Conservation (phyloP, 2,888 invertebrate genomes). For the Drosophila limbata region DNA sequence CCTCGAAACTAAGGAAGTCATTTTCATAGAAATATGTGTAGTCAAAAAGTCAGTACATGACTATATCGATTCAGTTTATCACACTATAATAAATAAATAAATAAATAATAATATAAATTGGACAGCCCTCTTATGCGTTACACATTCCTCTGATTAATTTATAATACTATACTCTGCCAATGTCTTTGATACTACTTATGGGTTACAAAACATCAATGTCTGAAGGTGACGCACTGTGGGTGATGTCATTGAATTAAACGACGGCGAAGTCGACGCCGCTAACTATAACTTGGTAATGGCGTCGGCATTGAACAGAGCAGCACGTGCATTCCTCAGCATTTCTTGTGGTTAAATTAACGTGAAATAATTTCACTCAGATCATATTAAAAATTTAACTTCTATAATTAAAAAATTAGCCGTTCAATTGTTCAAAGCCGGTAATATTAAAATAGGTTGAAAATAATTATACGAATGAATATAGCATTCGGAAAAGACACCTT, state of each 20-base stretch:
- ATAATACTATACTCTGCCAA: not conserved
- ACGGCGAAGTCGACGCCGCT: conserved; percentile 21
- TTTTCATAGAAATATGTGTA: not conserved
- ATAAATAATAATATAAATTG: not conserved
- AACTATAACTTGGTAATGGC: conserved; percentile 27
- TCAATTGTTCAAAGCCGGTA: too few species aligned
- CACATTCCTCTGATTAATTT: not conserved
- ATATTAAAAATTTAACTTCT: not conserved
- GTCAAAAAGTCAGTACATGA: not conserved
- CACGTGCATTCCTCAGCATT: conserved; percentile 34
- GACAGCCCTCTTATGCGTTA: not conserved
- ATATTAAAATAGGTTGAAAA: too few species aligned
- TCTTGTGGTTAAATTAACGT: conserved; percentile 5
- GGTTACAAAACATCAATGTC: conserved; percentile 22
- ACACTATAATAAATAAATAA: too few species aligned
- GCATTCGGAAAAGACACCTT: too few species aligned
- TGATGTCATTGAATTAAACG: conserved; percentile 66
- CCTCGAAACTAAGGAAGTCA: not conserved
- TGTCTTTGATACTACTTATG: not conserved
- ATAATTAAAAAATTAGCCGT: not conserved
- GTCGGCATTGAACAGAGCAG: conserved; percentile 28
- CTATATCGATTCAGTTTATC: not conserved
- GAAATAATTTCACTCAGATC: not conserved
- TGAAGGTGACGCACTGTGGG: conserved; percentile 51
- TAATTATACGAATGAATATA: too few species aligned